Evolutionary conservation across 2,888 invertebrate species (phyloP).

Genomic region (Ashinkailepas kermadecensis): DNA sequence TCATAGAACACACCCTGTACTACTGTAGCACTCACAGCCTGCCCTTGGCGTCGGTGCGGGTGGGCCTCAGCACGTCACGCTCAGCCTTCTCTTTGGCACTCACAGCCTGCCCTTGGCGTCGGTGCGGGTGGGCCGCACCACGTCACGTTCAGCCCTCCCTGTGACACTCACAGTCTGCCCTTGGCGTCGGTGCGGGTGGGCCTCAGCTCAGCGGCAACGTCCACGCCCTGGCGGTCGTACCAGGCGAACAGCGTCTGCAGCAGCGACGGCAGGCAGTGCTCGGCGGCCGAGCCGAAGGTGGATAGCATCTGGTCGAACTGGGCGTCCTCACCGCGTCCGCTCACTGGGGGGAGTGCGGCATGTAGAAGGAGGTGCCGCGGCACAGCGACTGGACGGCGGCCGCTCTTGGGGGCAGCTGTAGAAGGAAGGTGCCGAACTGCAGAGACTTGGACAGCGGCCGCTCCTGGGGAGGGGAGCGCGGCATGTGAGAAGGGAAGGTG

Average conservation of each 20-base stretch:
- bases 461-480: slow-evolving; percentile 52
- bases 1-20: too few relatives aligned
- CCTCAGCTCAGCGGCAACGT: slow-evolving; percentile 40
- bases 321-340: slow-evolving; percentile 93
- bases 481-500: too few relatives aligned
- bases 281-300: slow-evolving; percentile 88
- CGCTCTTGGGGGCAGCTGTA: slow-evolving; percentile 58
- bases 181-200: slow-evolving; percentile 19
- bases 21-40: slow-evolving; percentile 27
- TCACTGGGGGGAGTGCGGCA: too few relatives aligned
- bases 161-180: slow-evolving; percentile 27
- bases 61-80: neutral
- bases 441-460: slow-evolving; percentile 89
- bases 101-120: slow-evolving; percentile 28
- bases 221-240: slow-evolving; percentile 64
- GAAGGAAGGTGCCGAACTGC: too few relatives aligned
- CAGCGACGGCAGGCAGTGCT: slow-evolving; percentile 93
- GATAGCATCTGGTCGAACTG: slow-evolving; percentile 89
- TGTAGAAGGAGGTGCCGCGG: too few relatives aligned
- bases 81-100: too few relatives aligned
- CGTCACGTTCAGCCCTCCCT: too few relatives aligned
- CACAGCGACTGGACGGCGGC: slow-evolving; percentile 86
- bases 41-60: slow-evolving; percentile 21
- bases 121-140: slow-evolving; percentile 35
- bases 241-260: slow-evolving; percentile 86